Base-by-base conservation (phyloP, 2,113 vertebrate species). In the Mastomys coucha region DNA sequence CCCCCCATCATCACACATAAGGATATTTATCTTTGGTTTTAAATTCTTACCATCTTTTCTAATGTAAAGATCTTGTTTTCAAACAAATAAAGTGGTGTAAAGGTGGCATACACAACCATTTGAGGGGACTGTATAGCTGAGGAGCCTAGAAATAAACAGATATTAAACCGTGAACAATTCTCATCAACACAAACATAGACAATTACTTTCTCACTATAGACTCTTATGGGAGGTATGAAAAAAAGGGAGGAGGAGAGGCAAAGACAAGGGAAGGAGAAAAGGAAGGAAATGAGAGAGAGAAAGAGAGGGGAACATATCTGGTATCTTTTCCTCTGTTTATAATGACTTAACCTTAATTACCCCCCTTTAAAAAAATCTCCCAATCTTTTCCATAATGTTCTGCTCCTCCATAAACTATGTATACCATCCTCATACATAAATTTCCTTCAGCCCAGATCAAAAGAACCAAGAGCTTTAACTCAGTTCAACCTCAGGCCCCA, bases 31-130 rank as follows among this genome's bases (percentile, higher is more conserved):
- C 82, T 65, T 81, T 80, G 53, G 39, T 58, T 73, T 0, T 92
- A 67, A 91, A 85, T 45, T 10, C 98, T 99, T 99, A 99, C 99
- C 99, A 99, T 99, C 94, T 97, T 98, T 24, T 97, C 89, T 96
- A 99, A 98, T 20, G 93, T 88, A 97, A 98, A 99, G 86, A 98
- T 98, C 95, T 98, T 98, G 97, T 98, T 98, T 97, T 99, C 98
- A 94, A 98, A 98, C 88, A 99, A 98, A 93, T 99, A 98, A 58
- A 99, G 97, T 17, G 99, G 98, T 77, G 98, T 97, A 97, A 98
- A 99, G 94, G 93, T 99, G 90, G 99, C 99, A 70, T 99, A 99
- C 3, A 99, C 98, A 0, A 97, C 98, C 97, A 99, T 98, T 91
- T 99, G 98, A 90, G 98, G 97, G 45, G 98, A 77, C 51, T 92